Evolutionary conservation across 1,140 invertebrate species (phyloP).

Genomic region (Oreohelix idahoensis): DNA sequence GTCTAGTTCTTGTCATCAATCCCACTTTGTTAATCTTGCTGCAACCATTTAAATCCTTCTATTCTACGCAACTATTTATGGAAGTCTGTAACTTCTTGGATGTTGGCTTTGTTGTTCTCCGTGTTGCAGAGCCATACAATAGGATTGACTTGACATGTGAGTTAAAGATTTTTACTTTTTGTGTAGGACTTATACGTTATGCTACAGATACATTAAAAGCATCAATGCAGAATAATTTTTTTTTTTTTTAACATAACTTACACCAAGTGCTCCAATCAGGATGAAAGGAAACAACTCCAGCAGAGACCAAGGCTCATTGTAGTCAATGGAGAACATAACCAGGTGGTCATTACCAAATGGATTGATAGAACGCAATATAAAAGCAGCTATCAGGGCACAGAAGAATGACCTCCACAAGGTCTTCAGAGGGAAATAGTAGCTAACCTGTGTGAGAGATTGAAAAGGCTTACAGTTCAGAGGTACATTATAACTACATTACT

Average conservation of each 20-base stretch:
- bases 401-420: slow-evolving; percentile 99
- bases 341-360: slow-evolving; percentile 99
- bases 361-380: slow-evolving; percentile 96
- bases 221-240: too few relatives aligned
- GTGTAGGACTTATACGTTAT: background rate
- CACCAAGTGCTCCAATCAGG: slow-evolving; percentile 95
- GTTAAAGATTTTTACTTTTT: background rate
- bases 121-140: too few relatives aligned
- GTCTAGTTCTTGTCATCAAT: too few relatives aligned
- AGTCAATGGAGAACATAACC: slow-evolving; percentile 98
- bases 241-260: slow-evolving; percentile 80
- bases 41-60: too few relatives aligned
- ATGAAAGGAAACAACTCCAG: slow-evolving; percentile 98
- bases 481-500: background rate
- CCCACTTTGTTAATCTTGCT: too few relatives aligned
- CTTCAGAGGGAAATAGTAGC: slow-evolving; percentile 99
- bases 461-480: background rate
- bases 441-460: slow-evolving; percentile 80
- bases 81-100: too few relatives aligned
- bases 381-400: slow-evolving; percentile 97
- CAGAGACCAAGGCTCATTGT: slow-evolving; percentile 99
- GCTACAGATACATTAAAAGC: too few relatives aligned
- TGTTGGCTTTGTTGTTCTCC: too few relatives aligned
- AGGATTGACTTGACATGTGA: too few relatives aligned
- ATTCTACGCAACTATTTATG: too few relatives aligned